Conservation (phyloP, 2,888 invertebrate species). For the Carcina quercana region DNA sequence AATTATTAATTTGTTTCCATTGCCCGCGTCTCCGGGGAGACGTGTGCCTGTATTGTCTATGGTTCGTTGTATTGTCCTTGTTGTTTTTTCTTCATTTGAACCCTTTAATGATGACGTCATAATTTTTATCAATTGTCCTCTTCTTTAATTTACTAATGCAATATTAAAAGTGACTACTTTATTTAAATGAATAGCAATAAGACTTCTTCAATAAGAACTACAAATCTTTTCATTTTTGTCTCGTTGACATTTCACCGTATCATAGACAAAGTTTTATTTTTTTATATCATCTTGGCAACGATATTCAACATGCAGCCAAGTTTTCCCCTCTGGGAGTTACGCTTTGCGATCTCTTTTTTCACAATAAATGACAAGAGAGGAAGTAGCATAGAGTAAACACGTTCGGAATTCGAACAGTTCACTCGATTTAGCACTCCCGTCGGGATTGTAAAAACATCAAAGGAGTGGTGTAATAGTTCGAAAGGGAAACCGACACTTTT, state of each 20-base stretch:
- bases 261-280: conserved; percentile 4
- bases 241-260: background rate
- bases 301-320: conserved; percentile 1
- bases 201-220: too few species aligned
- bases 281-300: conserved; percentile 6
- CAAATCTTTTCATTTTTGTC: too few species aligned
- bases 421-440: conserved; percentile 31
- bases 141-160: conserved; percentile 1
- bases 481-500: conserved; percentile 43
- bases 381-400: conserved; percentile 11
- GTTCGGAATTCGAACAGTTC: conserved; percentile 18
- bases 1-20: conserved; percentile 68
- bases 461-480: conserved; percentile 37
- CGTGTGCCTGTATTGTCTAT: conserved; percentile 41
- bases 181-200: too few species aligned
- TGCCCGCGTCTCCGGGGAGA: conserved; percentile 43
- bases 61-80: too few species aligned
- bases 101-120: conserved; percentile 48
- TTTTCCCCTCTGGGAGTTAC: background rate
- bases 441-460: conserved; percentile 52
- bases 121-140: conserved; percentile 48
- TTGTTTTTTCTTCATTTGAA: conserved; percentile 43
- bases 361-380: conserved; percentile 13
- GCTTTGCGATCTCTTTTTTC: background rate
- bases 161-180: too few species aligned